Evolutionary conservation across 2,888 invertebrate species (phyloP), one percentile per base, ranked within the genome.

Genomic region (Belgica antarctica): DNA sequence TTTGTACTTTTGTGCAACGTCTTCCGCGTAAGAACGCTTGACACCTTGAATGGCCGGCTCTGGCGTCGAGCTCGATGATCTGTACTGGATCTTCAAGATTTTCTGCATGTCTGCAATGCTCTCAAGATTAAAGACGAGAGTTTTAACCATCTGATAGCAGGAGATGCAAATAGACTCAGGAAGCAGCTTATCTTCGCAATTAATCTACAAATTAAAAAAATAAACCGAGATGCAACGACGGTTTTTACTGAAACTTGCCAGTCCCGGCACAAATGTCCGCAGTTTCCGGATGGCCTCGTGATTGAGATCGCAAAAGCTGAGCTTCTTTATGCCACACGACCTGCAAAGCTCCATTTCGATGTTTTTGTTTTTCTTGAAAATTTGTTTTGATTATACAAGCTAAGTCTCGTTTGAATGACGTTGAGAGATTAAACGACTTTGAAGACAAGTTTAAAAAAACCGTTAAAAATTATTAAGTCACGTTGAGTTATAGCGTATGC

Each of bases 131-230:
- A 22, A 68, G 4, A 31, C 25, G n/a, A 68, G 24, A 2, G 28
- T 68, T 22, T 68, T 68, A 12, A 68, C 34, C 25, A 28, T 68
- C 24, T 52, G 52, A 57, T 47, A 68, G 31, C 68, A 68, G 0
- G 17, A 12, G 3, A 47, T 52, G 27, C 68, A 68, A 7, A 68
- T 28, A 27, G 52, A 25, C 12, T 28, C 19, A 15, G 24, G 68
- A 12, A 57, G 5, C n/a, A 12, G 17, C 4, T 10, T 52, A 5
- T 52, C 24, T 22, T 52, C 41, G 2, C 12, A 5, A 22, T 52
- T 15, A 15, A 52, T 52, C 52, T 24, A 52, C 4, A 41, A 41
- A 10, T n/a, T 41, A n/a, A 2, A 2, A 41, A 41, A n/a, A 3
- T 4, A 41, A 41, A 41, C 12, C 15, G 12, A 5, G 3, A 3